Conservation (phyloP, 37 sponge, comb jelly and placozoan species). For the Spongia lamella region DNA sequence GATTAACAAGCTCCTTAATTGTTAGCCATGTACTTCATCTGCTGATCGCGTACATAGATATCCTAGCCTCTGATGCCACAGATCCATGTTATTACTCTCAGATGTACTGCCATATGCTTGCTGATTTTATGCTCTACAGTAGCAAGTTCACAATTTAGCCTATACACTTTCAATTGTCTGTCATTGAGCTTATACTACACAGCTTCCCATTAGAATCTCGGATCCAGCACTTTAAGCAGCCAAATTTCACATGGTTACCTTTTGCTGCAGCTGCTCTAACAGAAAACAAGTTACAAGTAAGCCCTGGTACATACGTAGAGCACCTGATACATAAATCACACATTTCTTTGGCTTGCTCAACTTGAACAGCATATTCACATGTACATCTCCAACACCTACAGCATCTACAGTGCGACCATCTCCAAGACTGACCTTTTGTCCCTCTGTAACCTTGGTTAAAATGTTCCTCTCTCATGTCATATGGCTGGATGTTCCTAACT, state of each 20-base stretch:
- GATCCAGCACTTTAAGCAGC: slow-evolving; percentile 44
- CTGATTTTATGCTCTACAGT: background rate
- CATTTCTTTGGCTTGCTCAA: too few species aligned
- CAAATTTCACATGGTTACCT: slow-evolving; percentile 45
- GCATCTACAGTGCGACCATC: slow-evolving; percentile 49
- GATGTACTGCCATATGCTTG: slow-evolving; percentile 10
- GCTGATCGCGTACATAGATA: too few species aligned
- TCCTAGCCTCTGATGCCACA: slow-evolving; percentile 61
- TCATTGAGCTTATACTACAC: slow-evolving; percentile 30
- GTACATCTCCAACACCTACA: slow-evolving; percentile 40
- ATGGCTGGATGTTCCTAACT: too few species aligned
- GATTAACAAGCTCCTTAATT: slow-evolving; percentile 25
- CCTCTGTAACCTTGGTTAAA: too few species aligned
- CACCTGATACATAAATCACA: too few species aligned
- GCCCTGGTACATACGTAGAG: slow-evolving; percentile 28
- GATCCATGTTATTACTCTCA: background rate
- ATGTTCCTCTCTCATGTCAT: too few species aligned
- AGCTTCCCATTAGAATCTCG: slow-evolving; percentile 21
- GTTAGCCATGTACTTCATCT: too few species aligned
- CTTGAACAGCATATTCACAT: slow-evolving; percentile 25
- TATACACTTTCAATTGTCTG: slow-evolving; percentile 45
- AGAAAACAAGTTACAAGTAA: slow-evolving; percentile 49
- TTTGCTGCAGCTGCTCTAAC: slow-evolving; percentile 32
- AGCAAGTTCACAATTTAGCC: slow-evolving; percentile 32
- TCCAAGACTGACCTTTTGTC: slow-evolving; percentile 55